Base-by-base conservation (phyloP, 2,888 invertebrate genomes). In the Myopa testacea region DNA sequence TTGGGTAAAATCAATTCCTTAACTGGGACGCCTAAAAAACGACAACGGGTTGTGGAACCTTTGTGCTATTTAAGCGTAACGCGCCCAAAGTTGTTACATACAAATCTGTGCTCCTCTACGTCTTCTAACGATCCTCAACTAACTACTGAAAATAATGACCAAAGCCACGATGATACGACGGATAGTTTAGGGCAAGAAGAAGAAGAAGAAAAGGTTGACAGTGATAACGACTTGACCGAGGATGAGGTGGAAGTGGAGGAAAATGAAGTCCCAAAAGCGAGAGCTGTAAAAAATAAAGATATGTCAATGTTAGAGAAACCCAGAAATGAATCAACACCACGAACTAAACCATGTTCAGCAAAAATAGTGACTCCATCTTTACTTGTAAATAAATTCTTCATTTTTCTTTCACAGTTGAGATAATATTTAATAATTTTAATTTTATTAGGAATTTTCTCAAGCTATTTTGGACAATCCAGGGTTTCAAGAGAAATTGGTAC, bases 401-500 rank as follows among this genome's bases (percentile, higher is more conserved):
- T 55, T 4, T 55, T 55, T 55, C 5, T 55, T 14, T 55, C 10
- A n/a, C 1, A 1, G 2, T 55, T n/a, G 55, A n/a, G 4, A 12
- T 4, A 45, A 65, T 72, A 50, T 50, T 34, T 7, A 60, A 69
- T 67, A 40, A 65, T 37, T 34, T 70, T 75, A 4, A 10, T 45
- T 68, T 12, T 55, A 55, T 63, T 73, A 87, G 86, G 84, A 84
- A 73, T 79, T 89, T 12, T 85, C 88, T 0, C 84, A 86, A 80
- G 87, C 85, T 4, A 84, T 89, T 6, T 82, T 89, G 37, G 85
- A 84, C 26, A 87, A 89, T 77, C 81, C 80, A 7, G 84, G 84
- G 78, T 88, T 89, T 75, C 87, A 87, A 79, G 80, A 82, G 16
- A 85, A 85, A 78, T 80, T 89, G n/a, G 84, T 86, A 3, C 82